Percentiles rank a stretch among this genome's conserved stretches.
Conservation (phyloP, 2,113 vertebrate species). For the Ameiurus melas region DNA sequence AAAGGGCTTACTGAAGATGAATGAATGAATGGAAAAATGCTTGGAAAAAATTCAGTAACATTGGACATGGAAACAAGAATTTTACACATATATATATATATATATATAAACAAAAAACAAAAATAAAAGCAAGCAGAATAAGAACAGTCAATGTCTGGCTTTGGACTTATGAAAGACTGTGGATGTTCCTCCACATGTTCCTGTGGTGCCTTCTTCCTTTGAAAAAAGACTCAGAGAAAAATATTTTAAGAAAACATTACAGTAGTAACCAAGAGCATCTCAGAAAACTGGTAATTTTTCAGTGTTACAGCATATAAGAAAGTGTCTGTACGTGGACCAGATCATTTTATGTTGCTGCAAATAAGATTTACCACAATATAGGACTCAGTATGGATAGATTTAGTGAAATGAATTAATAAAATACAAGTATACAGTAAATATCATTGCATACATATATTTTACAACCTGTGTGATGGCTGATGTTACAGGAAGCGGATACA, state of each 20-base stretch:
- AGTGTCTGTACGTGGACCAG: background rate
- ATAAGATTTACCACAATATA: background rate
- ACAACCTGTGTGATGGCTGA: background rate
- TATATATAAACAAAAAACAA: too few species aligned
- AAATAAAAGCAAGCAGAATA: too few species aligned
- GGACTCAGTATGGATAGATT: background rate
- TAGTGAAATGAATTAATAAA: background rate
- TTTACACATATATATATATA: background rate
- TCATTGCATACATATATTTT: background rate
- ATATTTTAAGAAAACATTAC: background rate
- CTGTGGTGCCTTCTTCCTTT: background rate
- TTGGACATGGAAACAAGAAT: background rate
- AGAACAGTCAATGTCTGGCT: too few species aligned
- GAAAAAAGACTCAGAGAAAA: background rate
- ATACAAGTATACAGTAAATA: background rate
- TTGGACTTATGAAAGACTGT: too few species aligned
- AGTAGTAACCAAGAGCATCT: background rate
- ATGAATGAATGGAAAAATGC: background rate
- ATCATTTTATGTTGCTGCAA: background rate
- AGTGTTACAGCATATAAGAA: background rate
- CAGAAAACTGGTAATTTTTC: background rate
- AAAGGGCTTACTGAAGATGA: background rate
- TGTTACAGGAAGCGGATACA: constrained; percentile 89
- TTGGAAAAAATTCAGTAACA: too few species aligned
- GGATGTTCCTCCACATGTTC: too few species aligned